Evolutionary conservation across 2,888 invertebrate genomes (phyloP), one percentile per base, ranked within the genome.

Genomic region (Tetragonisca angustula): DNA sequence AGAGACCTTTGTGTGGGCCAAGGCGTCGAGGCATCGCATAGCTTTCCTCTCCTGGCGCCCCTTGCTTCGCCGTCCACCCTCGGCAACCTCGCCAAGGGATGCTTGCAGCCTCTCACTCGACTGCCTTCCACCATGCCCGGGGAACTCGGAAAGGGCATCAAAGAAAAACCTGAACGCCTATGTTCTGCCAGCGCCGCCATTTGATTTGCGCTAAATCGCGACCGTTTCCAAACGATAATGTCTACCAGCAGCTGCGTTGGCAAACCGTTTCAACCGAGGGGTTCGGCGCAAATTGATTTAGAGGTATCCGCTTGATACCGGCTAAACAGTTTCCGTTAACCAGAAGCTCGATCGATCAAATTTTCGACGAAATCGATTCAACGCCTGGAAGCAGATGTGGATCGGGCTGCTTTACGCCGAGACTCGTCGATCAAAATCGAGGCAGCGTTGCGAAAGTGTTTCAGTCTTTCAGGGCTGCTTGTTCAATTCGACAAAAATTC

Each of bases 11-110:
- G 91, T 92, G 89, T 86, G 90, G 88, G 89, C 90, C 90, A 90
- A 92, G 92, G 91, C 90, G 91, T 90, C 90, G 91, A 92, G 87
- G 91, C 90, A 91, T 91, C 91, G 91, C 89, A 90, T 87, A 88
- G 90, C 88, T 90, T 84, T 84, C n/a, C n/a, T n/a, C 78, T 86
- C 86, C 78, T 43, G 76, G 76, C 88, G 77, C 87, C 88, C 81
- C 83, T 65, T 54, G 80, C 90, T 84, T 86, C 86, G 56, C 80
- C 70, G 68, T 67, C 76, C 79, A 74, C 64, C 76, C 84, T 36
- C 74, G 71, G 70, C 84, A 81, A 84, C 86, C 88, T 70, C 72
- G 84, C 83, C 88, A 87, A 88, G 91, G 90, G 88, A 91, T 91
- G 90, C 89, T 89, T 89, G 86, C 85, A 86, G 89, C 81, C 89